Base-by-base conservation (phyloP, 2,888 invertebrate species). In the Myathropa florea region DNA sequence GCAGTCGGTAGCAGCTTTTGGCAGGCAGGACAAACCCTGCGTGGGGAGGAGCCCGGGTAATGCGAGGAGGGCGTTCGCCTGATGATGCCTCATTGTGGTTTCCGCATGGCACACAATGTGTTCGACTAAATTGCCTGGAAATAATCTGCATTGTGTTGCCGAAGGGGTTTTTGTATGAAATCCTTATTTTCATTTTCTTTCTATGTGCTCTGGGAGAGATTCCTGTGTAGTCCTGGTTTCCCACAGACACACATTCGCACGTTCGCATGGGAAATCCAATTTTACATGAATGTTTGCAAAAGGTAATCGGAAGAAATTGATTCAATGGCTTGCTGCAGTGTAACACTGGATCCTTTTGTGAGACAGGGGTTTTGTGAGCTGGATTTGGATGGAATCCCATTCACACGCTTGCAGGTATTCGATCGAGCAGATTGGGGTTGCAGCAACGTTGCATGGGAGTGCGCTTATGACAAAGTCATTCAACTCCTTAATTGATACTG, bases 251-350 rank as follows among this genome's bases (percentile, higher is more conserved):
- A 24, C 36, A 60, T 36, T 68, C 70, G 28, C 21, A 71, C 46
- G 39, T 63, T 72, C 85, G 64, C 82, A 73, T 85, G 85, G 77
- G 75, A 86, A 86, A 86, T 86, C 67, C 75, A 60, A 82, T 85
- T 86, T 86, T 57, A 70, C 65, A 71, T 65, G 83, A 83, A 83
- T 86, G 86, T 86, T 86, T 86, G 86, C 83, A 57, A 79, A 86
- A 83, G 73, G 79, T 86, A 86, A 86, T 83, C 78, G 79, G 83
- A n/a, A 83, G 75, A 83, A 78, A 78, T 83, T 83, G 86, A 83
- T 83, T 86, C 83, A 83, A 83, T 86, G 57, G 78, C 46, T 70
- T 61, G 78, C 33, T 61, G 60, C 61, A 73, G 70, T 57, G 33
- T 12, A 57, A 77, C 57, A 71, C 14, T 30, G 21, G 55, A 61